Base-by-base conservation (phyloP, 2,113 vertebrate genomes). In the Maccullochella peelii region DNA sequence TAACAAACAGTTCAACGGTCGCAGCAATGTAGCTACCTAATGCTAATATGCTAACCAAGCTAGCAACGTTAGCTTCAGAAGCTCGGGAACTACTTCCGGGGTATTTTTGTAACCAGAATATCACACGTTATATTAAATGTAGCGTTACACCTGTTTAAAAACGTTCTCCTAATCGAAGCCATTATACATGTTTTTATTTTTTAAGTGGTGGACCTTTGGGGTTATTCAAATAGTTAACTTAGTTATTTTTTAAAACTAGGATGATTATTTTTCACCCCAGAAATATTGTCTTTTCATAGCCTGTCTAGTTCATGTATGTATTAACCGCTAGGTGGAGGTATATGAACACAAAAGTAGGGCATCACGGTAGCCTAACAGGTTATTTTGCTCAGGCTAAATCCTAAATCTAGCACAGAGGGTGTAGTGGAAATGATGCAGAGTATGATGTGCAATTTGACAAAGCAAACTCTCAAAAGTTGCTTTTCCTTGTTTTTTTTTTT, bases 81-180 rank as follows among this genome's bases (percentile, higher is more conserved):
- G 21, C 6, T 25, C 6, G 2, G 8, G 3, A 65, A 82, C 44
- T 63, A 72, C 85, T 89, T 89, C 89, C 87, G 89, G 89, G 47
- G 11, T 62, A 23, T 74, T 59, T 72, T 54, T 3, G 2, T 8
- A 58, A 52, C 54, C 16, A 5, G 61, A 73, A 58, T 9, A 33
- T 70, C 42, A 20, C 36, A 62, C 1, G 18, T 54, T 49, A 21
- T 42, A n/a, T 2, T 0, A 52, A 78, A 68, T 38, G 10, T 14
- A 25, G 27, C 3, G 14, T 49, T 30, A 65, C 54, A 54, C 20
- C 2, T 0, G 18, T 14, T 55, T 68, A 6, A 38, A 49, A 42
- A 20, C n/a, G 33, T 38, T 15, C 0, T 77, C 3, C 59, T 2
- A 49, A 49, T 49, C 16, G 47, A 49, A 49, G 18, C 18, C 2